Evolutionary conservation across 2,113 vertebrate genomes (phyloP).

Genomic region (Rhinolophus sinicus): DNA sequence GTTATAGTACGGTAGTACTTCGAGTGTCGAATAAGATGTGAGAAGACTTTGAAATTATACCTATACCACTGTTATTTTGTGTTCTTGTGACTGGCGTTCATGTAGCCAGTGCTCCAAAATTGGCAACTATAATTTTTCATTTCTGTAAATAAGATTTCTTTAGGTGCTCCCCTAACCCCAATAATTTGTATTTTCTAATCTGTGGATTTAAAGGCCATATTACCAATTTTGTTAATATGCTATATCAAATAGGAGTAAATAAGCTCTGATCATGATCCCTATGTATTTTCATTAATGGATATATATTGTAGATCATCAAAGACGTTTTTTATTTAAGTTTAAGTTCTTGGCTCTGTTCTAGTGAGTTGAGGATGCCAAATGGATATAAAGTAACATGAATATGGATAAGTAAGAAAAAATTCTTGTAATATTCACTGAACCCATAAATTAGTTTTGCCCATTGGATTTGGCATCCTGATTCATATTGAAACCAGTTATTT

Average conservation of each 20-base stretch:
- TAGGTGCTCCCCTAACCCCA: background rate
- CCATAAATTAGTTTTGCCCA: background rate
- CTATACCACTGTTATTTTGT: background rate
- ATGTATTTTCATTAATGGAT: background rate
- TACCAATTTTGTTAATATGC: background rate
- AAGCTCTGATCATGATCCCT: background rate
- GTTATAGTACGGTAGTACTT: background rate
- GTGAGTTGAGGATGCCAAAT: background rate
- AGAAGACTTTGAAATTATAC: background rate
- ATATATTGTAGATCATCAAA: background rate
- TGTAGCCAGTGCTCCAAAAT: background rate
- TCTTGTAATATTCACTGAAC: background rate
- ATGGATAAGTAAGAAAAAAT: background rate
- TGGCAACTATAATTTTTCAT: background rate
- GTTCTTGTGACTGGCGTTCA: background rate
- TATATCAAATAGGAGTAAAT: background rate
- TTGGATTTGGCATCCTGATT: background rate
- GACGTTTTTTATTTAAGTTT: background rate
- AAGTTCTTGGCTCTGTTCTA: background rate
- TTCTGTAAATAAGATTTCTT: background rate
- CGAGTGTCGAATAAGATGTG: background rate
- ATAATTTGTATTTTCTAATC: background rate
- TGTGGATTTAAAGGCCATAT: background rate
- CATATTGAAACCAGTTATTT: background rate
- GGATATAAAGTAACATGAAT: background rate